These are phyloP conservation scores for Bergia sp. DNA, from an alignment of 92 coral and sea anemone species.

Conservation along the genomic window DNA sequence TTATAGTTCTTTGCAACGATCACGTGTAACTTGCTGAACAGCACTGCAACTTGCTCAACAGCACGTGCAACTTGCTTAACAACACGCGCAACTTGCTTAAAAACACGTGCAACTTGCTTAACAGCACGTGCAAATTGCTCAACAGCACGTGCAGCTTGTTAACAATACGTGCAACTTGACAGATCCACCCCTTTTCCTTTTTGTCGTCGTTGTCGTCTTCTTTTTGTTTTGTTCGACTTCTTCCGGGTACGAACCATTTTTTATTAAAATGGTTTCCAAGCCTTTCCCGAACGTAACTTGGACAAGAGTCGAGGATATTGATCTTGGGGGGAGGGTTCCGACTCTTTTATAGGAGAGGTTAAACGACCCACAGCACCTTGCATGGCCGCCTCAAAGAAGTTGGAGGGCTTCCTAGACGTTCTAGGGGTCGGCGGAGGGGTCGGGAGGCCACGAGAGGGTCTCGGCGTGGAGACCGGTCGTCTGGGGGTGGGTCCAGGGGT, in stretches of 20 bases:
- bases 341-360: neutral
- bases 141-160: too few species aligned
- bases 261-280: slow-evolving; percentile 4
- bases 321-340: neutral
- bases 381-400: neutral
- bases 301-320: too few species aligned
- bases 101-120: too few species aligned
- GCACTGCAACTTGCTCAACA: too few species aligned
- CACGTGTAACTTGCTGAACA: too few species aligned
- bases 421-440: slow-evolving; percentile 13
- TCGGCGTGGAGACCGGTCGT: neutral
- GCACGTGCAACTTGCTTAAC: too few species aligned
- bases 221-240: slow-evolving; percentile 4
- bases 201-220: slow-evolving; percentile 5
- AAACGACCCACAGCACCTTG: too few species aligned
- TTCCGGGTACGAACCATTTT: neutral
- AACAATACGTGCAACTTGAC: too few species aligned
- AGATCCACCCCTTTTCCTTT: too few species aligned
- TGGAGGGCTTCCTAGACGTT: slow-evolving; percentile 10
- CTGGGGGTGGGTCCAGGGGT: slow-evolving; percentile 11
- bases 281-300: neutral
- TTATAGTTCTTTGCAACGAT: too few species aligned
- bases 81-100: too few species aligned
- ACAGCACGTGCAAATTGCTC: too few species aligned
- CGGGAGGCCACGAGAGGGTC: slow-evolving; percentile 5